These are phyloP conservation scores for Hypselothyrea guttata DNA, from an alignment of 2,888 invertebrate genomes.

Conservation along the genomic window DNA sequence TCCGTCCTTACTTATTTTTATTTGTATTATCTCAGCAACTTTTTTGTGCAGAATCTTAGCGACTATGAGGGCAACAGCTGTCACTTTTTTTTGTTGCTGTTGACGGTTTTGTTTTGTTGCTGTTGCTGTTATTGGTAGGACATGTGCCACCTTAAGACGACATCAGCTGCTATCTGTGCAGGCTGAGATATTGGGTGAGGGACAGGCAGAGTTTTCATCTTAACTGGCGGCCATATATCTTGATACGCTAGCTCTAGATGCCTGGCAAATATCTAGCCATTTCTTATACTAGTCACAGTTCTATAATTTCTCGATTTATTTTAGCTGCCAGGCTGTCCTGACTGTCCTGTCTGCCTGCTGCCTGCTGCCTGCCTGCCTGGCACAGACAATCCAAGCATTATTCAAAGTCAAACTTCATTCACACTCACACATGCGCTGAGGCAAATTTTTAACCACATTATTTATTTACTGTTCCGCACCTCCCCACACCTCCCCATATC, in stretches of 20 bases:
- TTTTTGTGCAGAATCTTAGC: conserved; percentile 25
- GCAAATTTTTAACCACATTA: conserved; percentile 76
- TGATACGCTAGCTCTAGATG: conserved; percentile 56
- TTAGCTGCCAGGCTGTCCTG: conserved; percentile 38
- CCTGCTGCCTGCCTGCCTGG: conserved; percentile 62
- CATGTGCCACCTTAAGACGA: conserved; percentile 70
- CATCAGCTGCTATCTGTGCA: conserved; percentile 33
- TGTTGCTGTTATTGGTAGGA: conserved; percentile 19
- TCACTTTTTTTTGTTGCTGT: conserved; percentile 45
- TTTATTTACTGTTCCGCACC: conserved; percentile 69
- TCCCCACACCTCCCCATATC: conserved; percentile 15
- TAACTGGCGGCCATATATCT: conserved; percentile 71
- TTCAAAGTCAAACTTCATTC: conserved; percentile 78
- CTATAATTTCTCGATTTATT: conserved; percentile 77
- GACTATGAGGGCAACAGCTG: conserved; percentile 63
- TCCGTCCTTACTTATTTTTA: conserved; percentile 40
- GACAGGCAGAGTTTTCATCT: conserved; percentile 36
- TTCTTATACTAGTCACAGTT: conserved; percentile 78
- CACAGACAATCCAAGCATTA: conserved; percentile 78
- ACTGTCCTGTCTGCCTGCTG: conserved; percentile 24
- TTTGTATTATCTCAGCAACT: conserved; percentile 55
- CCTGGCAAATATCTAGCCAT: conserved; percentile 69
- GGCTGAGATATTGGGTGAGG: conserved; percentile 15
- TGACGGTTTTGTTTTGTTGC: conserved; percentile 26
- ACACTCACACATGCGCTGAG: conserved; percentile 54